These are phyloP conservation scores for Squalus acanthias DNA, from an alignment of 2,797 vertebrate species.

Conservation along the genomic window DNA sequence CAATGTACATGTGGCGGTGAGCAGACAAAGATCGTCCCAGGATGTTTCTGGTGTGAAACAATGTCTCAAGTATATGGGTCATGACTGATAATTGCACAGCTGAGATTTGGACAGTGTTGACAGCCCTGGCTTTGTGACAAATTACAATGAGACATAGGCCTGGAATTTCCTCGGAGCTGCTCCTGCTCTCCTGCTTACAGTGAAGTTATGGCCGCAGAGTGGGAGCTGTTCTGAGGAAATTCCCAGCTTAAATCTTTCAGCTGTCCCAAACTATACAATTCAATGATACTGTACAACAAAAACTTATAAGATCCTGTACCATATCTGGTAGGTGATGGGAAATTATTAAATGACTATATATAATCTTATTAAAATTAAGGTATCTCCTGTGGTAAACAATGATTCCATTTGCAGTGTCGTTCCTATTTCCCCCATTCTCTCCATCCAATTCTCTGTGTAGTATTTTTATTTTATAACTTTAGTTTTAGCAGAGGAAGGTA, in stretches of 20 bases:
- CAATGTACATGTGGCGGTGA: not conserved
- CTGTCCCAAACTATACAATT: not conserved
- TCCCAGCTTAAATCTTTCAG: not conserved
- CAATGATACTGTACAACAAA: no score
- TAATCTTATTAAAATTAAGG: not conserved
- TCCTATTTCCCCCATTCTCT: no score
- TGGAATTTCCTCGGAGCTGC: no score
- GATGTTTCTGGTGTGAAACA: not conserved
- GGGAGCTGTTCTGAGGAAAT: not conserved
- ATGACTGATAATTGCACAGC: not conserved
- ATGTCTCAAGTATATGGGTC: not conserved
- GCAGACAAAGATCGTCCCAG: not conserved
- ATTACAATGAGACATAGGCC: not conserved
- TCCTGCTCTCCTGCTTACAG: not conserved
- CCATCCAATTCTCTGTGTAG: no score
- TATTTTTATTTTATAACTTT: no score
- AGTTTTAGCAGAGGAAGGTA: no score
- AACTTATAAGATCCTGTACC: not conserved
- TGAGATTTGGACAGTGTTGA: not conserved
- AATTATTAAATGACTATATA: not conserved
- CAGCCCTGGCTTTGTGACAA: constrained; percentile 1
- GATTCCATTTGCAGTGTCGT: no score
- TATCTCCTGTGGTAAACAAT: not conserved
- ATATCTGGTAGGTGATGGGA: not conserved
- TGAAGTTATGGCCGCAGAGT: not conserved